Evolutionary conservation across 1,140 invertebrate species (phyloP), one percentile per base, ranked within the genome.

Genomic region (Dermatophagoides farinae): DNA sequence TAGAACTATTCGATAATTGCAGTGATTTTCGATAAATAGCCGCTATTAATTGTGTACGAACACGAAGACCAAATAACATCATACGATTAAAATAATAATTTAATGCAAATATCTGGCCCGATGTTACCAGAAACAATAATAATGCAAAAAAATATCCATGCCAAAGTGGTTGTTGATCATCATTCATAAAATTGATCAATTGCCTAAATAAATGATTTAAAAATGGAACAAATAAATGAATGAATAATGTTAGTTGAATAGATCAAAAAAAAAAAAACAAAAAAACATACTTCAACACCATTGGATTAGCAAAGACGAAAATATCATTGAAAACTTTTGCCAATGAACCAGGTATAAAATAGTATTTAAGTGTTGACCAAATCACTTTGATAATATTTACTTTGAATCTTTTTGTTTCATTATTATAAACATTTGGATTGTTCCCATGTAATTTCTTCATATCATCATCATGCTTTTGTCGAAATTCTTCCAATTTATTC

Each of bases 241-340:
- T 44, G 10, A 44, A 20, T 44, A 16, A 44, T 44, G 43, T 44
- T n/a, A 44, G 18, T 4, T 2, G 18, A 44, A 5, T 16, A n/a
- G 1, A 43, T 43, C 41, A 43, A 43, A 43, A 10, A 43, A 43
- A 43, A n/a, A 10, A 41, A 14, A 14, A 41, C 9, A 41, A 41
- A n/a, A 10, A 44, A 43, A 5, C 70, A 69, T 69, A 74, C 71
- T 68, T 72, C 18, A 74, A 62, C 38, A 75, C 62, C 52, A 87
- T 80, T 0, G 91, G 91, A 68, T 85, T 89, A 23, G 84, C 75
- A 74, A 97, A 97, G 61, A 84, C 84, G 55, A 96, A 71, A 11
- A 85, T 64, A 75, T 96, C 91, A 70, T 89, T 83, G 14, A 84
- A 69, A 0, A 92, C 66, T 72, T 92, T 89, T 49, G 76, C 68